These are phyloP conservation scores for Synergus itoensis DNA, from an alignment of 2,888 invertebrate genomes.

Conservation along the genomic window DNA sequence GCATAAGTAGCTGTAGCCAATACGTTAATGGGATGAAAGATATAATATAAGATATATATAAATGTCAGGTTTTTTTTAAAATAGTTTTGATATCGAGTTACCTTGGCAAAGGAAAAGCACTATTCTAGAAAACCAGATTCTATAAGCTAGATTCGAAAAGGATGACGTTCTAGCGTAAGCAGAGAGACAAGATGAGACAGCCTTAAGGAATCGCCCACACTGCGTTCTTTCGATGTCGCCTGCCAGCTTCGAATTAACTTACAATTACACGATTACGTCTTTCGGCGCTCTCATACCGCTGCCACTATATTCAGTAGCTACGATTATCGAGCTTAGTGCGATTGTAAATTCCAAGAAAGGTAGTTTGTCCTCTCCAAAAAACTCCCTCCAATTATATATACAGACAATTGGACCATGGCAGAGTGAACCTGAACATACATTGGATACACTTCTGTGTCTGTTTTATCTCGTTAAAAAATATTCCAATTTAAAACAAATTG, in stretches of 20 bases:
- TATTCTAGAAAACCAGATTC: slow-evolving; percentile 47
- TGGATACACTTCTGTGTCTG: neutral
- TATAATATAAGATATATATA: neutral
- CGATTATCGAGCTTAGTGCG: slow-evolving; percentile 18
- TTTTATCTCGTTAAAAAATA: too few relatives aligned
- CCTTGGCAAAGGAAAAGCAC: slow-evolving; percentile 28
- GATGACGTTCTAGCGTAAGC: slow-evolving; percentile 50
- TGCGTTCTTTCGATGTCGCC: slow-evolving; percentile 63
- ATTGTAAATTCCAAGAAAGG: slow-evolving; percentile 51
- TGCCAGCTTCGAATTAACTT: slow-evolving; percentile 72
- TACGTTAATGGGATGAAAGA: neutral
- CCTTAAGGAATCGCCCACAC: slow-evolving; percentile 68
- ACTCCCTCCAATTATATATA: neutral
- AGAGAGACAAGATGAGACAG: slow-evolving; percentile 54
- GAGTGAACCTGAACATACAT: neutral
- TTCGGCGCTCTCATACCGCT: slow-evolving; percentile 43
- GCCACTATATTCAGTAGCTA: neutral
- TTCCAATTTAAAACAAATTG: too few relatives aligned
- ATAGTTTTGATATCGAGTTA: slow-evolving; percentile 6
- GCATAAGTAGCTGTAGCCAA: too few relatives aligned
- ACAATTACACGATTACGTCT: slow-evolving; percentile 73
- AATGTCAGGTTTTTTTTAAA: slow-evolving; percentile 42
- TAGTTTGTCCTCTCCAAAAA: neutral
- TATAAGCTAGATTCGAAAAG: slow-evolving; percentile 47
- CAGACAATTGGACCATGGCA: neutral